Evolutionary conservation across 1,140 invertebrate species (phyloP).

Genomic region (Elysia chlorotica): DNA sequence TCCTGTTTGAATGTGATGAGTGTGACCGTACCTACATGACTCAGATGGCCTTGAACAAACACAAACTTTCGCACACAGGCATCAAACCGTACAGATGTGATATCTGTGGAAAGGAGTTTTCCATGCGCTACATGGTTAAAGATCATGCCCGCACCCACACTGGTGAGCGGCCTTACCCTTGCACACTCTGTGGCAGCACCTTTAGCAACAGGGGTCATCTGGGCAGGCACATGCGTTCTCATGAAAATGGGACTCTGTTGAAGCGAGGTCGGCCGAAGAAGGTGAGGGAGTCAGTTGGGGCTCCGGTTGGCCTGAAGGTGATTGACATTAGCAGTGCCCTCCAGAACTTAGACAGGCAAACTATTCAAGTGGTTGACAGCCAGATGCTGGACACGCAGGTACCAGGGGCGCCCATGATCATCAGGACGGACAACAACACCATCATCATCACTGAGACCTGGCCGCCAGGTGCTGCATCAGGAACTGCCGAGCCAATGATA

Average conservation of each 20-base stretch:
- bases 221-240: conserved; percentile 26
- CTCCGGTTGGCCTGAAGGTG: conserved; percentile 4
- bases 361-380: conserved; percentile 11
- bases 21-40: conserved; percentile 28
- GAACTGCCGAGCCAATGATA: no score
- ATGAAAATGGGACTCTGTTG: conserved; percentile 24
- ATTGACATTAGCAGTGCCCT: conserved; percentile 7
- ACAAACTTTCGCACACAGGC: conserved; percentile 16
- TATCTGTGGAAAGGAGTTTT: conserved; percentile 24
- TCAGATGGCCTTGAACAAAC: conserved; percentile 23
- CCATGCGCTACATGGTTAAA: conserved; percentile 29
- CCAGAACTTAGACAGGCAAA: conserved; percentile 11
- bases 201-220: conserved; percentile 29
- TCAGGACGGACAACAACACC: conserved; percentile 16
- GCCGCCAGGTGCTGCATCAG: not conserved
- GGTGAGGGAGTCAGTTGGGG: not conserved
- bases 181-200: conserved; percentile 21
- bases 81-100: conserved; percentile 25
- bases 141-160: conserved; percentile 28
- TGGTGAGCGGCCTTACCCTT: conserved; percentile 21
- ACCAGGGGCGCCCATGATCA: conserved; percentile 16
- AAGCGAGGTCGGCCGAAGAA: conserved; percentile 26
- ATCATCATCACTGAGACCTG: conserved; percentile 21
- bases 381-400: conserved; percentile 15
- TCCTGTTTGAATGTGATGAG: conserved; percentile 29